Percentiles rank a stretch among this genome's conserved stretches.
phyloP scores from a whole-genome alignment of 2,113 vertebrate species.

The Oncorhynchus clarkii region DNA sequence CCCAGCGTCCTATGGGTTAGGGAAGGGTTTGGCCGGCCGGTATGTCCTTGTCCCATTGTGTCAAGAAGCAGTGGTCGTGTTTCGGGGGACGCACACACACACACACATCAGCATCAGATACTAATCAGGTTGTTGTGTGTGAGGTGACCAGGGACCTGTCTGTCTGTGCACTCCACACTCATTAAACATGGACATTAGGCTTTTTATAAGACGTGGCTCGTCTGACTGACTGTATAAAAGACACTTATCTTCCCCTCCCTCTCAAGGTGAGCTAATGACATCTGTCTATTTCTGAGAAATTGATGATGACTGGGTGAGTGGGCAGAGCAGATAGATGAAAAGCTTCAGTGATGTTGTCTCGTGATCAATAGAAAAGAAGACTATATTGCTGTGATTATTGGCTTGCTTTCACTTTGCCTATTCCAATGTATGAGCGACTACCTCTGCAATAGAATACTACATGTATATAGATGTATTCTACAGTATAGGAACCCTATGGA shows the following conservation, averaged over 20 bases:
- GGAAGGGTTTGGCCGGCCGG: too few species aligned
- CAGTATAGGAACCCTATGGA: constrained; percentile 14
- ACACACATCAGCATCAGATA: neutral
- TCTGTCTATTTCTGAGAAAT: constrained; percentile 39
- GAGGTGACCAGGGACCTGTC: neutral
- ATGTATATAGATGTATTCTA: neutral
- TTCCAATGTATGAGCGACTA: too few species aligned
- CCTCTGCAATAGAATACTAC: too few species aligned
- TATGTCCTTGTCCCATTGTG: too few species aligned
- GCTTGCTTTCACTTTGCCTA: too few species aligned
- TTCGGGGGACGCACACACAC: neutral
- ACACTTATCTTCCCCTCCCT: constrained; percentile 27
- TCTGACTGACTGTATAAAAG: constrained; percentile 2
- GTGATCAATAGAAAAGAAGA: too few species aligned
- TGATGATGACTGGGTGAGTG: too few species aligned
- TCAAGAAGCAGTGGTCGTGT: too few species aligned
- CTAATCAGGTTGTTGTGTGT: neutral
- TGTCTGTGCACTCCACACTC: constrained; percentile 42
- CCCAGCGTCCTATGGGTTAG: too few species aligned
- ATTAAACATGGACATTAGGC: constrained; percentile 46
- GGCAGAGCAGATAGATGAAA: too few species aligned
- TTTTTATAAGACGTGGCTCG: constrained; percentile 31
- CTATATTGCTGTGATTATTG: too few species aligned
- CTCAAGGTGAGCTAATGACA: constrained; percentile 48
- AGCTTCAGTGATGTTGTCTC: too few species aligned